These are phyloP conservation scores for Microtus oregoni DNA, from an alignment of 2,113 vertebrate genomes.

Conservation along the genomic window DNA sequence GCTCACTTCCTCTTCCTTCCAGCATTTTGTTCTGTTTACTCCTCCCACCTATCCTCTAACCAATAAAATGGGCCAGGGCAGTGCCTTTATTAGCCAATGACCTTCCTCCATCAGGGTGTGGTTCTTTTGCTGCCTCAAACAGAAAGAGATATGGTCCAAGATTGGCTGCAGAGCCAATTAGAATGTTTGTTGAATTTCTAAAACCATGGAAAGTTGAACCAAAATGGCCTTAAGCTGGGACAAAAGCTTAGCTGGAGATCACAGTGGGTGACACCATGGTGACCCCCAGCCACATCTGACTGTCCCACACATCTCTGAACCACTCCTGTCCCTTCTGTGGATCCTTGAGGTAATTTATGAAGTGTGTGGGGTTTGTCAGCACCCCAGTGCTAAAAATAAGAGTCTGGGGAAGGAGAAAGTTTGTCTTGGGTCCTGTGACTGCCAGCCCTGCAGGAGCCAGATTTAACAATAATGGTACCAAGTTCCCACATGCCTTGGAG, in stretches of 20 bases:
- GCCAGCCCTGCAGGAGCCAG: neutral
- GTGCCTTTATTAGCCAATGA: no score
- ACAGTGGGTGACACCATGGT: accelerated
- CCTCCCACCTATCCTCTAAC: no score
- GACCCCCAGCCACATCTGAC: accelerated
- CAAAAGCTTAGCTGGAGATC: neutral
- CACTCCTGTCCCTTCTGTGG: neutral
- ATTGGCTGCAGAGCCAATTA: neutral
- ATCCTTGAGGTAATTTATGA: neutral
- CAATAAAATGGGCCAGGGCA: no score
- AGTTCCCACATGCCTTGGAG: neutral
- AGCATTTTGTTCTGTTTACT: no score
- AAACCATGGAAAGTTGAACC: neutral
- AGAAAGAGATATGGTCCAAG: neutral
- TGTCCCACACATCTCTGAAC: neutral
- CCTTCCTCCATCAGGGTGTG: no score
- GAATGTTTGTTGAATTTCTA: neutral
- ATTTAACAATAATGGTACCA: no score
- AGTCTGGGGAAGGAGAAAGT: neutral
- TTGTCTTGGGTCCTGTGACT: neutral
- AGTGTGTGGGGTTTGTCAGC: accelerated
- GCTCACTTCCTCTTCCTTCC: no score
- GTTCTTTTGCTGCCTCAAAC: no score
- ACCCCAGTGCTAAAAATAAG: neutral
- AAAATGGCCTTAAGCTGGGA: accelerated